Percentiles rank a stretch among this genome's conserved stretches.
These are phyloP conservation scores for Sitophilus oryzae DNA, from an alignment of 1,140 invertebrate genomes.

Conservation along the genomic window DNA sequence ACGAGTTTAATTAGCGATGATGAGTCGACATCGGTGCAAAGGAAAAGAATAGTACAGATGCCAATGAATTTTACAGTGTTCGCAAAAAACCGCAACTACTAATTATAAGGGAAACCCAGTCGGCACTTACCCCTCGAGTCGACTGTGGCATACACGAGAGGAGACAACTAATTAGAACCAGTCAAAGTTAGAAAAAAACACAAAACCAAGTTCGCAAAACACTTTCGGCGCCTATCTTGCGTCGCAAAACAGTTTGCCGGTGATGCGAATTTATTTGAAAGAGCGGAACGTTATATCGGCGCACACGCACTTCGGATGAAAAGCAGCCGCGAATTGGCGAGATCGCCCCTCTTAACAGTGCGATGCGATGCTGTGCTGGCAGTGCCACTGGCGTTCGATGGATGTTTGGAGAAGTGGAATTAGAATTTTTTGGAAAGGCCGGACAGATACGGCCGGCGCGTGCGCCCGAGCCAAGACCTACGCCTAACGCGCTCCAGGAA, in stretches of 20 bases:
- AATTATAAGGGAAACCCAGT: neutral
- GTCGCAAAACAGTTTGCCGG: neutral
- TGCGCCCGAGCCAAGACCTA: constrained; percentile 7
- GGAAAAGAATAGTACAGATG: neutral
- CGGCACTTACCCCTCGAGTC: neutral
- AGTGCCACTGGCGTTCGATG: constrained; percentile 20
- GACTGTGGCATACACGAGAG: neutral
- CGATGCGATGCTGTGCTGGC: constrained; percentile 11
- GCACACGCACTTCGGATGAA: neutral
- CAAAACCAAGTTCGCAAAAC: neutral
- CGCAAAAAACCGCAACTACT: neutral
- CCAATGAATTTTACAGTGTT: neutral
- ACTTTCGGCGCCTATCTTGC: neutral
- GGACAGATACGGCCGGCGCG: constrained; percentile 11
- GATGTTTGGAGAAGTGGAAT: constrained; percentile 24
- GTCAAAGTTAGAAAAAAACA: neutral
- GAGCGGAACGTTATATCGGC: neutral
- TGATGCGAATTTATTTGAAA: neutral
- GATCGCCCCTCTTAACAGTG: neutral
- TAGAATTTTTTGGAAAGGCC: constrained; percentile 21
- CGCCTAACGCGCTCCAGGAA: constrained; percentile 21
- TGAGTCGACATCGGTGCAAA: neutral
- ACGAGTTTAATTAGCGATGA: too few relatives aligned
- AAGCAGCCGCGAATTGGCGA: neutral
- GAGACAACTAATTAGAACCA: neutral